Percentiles rank a stretch among this genome's conserved stretches.
These are phyloP conservation scores for Sarotherodon lohbergeri DNA, from an alignment of 2,113 vertebrate genomes.

Conservation along the genomic window DNA sequence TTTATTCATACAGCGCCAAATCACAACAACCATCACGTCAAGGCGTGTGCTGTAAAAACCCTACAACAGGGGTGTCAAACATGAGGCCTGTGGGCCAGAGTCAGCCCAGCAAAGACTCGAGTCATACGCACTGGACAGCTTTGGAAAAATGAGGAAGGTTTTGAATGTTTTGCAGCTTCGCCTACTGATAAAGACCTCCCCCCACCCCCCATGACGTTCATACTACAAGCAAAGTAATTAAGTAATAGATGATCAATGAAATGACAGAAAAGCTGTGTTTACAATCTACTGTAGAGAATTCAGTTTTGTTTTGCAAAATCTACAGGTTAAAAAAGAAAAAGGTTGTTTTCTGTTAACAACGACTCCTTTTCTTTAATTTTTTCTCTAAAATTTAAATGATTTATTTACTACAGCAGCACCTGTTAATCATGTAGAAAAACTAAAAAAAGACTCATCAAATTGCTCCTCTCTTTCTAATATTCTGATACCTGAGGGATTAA, in stretches of 20 bases:
- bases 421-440: neutral
- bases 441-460: neutral
- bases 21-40: neutral
- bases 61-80: neutral
- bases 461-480: neutral
- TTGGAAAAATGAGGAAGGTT: neutral
- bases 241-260: neutral
- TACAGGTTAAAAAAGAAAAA: neutral
- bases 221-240: neutral
- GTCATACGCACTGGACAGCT: neutral
- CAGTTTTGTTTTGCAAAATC: rapidly evolving
- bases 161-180: neutral
- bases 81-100: neutral
- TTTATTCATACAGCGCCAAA: neutral
- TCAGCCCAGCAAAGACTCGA: neutral
- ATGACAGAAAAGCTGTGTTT: neutral
- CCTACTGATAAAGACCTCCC: neutral
- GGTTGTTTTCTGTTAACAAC: neutral
- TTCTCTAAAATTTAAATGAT: neutral
- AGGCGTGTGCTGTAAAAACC: neutral
- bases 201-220: neutral
- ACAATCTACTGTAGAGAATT: neutral
- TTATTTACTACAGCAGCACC: neutral
- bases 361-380: neutral
- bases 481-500: neutral